These are phyloP conservation scores for Ctenopoma multispine DNA, from an alignment of 2,797 vertebrate genomes.

Conservation along the genomic window DNA sequence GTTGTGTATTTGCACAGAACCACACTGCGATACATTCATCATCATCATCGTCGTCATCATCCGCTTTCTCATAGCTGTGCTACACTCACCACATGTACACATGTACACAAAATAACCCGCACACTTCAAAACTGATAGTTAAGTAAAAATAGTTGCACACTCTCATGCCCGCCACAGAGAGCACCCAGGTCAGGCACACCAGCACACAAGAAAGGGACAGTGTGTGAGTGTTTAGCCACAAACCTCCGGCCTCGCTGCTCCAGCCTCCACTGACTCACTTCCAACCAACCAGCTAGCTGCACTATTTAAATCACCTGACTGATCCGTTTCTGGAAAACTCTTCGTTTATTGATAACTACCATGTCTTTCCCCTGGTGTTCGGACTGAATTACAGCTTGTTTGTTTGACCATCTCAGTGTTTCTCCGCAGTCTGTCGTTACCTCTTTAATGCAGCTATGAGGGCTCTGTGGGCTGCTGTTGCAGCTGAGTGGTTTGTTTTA, in stretches of 20 bases:
- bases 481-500: conserved; percentile 51
- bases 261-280: conserved; percentile 64
- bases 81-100: conserved; percentile 41
- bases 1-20: conserved; percentile 58
- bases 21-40: conserved; percentile 7
- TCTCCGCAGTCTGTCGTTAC: conserved; percentile 42
- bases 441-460: conserved; percentile 41
- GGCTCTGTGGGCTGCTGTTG: conserved; percentile 23
- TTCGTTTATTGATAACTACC: conserved; percentile 54
- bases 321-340: conserved; percentile 26
- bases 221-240: conserved; percentile 67
- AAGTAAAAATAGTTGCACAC: conserved; percentile 75
- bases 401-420: conserved; percentile 44
- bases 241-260: conserved; percentile 56
- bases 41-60: conserved; percentile 67
- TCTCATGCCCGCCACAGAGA: conserved; percentile 59
- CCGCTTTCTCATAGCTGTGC: conserved; percentile 65
- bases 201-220: conserved; percentile 63
- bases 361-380: conserved; percentile 17
- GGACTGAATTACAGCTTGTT: conserved; percentile 40
- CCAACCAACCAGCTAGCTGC: conserved; percentile 45
- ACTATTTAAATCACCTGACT: conserved; percentile 66
- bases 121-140: conserved; percentile 75
- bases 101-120: conserved; percentile 49
- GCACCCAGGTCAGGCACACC: conserved; percentile 58